Percentiles rank a stretch among this genome's conserved stretches.
These are phyloP conservation scores for Nerophis ophidion DNA, from an alignment of 2,113 vertebrate species.

Conservation along the genomic window DNA sequence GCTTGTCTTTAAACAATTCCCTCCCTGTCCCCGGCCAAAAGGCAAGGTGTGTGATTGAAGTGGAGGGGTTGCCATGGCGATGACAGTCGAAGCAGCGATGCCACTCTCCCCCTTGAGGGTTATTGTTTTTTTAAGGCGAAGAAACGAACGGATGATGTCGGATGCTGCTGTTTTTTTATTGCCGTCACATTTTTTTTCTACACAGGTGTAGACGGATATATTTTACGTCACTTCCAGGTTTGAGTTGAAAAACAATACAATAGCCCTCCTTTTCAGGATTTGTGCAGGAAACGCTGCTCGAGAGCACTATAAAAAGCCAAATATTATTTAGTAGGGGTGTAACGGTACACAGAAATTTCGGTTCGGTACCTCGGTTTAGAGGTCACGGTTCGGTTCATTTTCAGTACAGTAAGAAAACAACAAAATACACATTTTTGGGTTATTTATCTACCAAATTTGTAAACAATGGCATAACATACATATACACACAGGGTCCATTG, in stretches of 20 bases:
- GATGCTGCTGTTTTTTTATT: background rate
- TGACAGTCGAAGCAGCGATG: slow-evolving; percentile 19
- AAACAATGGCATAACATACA: too few species aligned
- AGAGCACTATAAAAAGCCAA: background rate
- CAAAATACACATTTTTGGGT: too few species aligned
- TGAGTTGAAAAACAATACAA: slow-evolving; percentile 17
- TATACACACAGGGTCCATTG: too few species aligned
- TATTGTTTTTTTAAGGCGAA: slow-evolving; percentile 12
- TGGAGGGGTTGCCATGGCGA: slow-evolving; percentile 21
- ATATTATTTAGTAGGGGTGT: slow-evolving; percentile 27
- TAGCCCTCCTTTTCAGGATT: slow-evolving; percentile 18
- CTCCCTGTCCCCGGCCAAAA: background rate
- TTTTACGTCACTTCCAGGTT: slow-evolving; percentile 26
- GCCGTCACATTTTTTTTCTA: slow-evolving; percentile 9
- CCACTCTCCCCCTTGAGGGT: background rate
- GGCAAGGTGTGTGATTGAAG: slow-evolving; percentile 11
- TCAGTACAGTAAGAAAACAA: too few species aligned
- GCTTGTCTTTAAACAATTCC: background rate
- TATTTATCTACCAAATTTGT: too few species aligned
- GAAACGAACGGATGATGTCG: background rate
- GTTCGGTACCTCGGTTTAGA: too few species aligned
- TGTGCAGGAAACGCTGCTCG: background rate
- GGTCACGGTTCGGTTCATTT: too few species aligned
- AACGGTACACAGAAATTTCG: too few species aligned
- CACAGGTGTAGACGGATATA: slow-evolving; percentile 7